A percentile compares a stretch with the other conserved stretches of the same genome.
Conservation (phyloP, 2,888 invertebrate genomes). For the Nymphalis c-album region DNA sequence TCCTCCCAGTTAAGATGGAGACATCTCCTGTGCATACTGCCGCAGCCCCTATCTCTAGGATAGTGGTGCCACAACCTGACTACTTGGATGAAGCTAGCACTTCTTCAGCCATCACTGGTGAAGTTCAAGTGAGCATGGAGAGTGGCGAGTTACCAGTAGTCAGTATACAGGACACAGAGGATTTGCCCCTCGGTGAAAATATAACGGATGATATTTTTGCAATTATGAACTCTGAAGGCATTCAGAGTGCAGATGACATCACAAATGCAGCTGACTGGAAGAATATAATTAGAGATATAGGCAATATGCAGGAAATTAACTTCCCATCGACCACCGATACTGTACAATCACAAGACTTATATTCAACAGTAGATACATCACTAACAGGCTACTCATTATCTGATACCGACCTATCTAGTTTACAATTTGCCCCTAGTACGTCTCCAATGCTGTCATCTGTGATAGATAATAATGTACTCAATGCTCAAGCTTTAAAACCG, state of each 20-base stretch:
- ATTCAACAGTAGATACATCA: conserved; percentile 55
- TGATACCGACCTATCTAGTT: conserved; percentile 61
- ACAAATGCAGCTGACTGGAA: conserved; percentile 77
- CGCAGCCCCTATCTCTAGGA: conserved; percentile 68
- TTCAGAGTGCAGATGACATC: conserved; percentile 75
- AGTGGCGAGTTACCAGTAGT: conserved; percentile 76
- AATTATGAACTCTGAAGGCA: conserved; percentile 79
- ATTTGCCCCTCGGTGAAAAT: conserved; percentile 72
- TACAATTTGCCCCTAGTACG: conserved; percentile 67
- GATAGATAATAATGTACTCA: conserved; percentile 51
- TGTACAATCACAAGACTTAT: conserved; percentile 61
- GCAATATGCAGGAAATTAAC: conserved; percentile 74
- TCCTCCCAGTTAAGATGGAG: conserved; percentile 64
- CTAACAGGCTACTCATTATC: conserved; percentile 59
- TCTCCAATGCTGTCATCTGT: conserved; percentile 60
- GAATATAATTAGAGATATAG: conserved; percentile 76
- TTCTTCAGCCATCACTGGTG: conserved; percentile 59
- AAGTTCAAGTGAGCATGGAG: conserved; percentile 73
- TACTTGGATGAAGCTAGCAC: conserved; percentile 64
- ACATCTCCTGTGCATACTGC: conserved; percentile 64
- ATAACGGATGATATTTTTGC: conserved; percentile 77
- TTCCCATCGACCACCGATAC: conserved; percentile 65
- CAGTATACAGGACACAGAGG: conserved; percentile 78
- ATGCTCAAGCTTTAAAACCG: conserved; percentile 53
- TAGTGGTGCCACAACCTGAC: conserved; percentile 68